phyloP scores from a whole-genome alignment of 2,888 invertebrate genomes.

The Cynaeus angustus region DNA sequence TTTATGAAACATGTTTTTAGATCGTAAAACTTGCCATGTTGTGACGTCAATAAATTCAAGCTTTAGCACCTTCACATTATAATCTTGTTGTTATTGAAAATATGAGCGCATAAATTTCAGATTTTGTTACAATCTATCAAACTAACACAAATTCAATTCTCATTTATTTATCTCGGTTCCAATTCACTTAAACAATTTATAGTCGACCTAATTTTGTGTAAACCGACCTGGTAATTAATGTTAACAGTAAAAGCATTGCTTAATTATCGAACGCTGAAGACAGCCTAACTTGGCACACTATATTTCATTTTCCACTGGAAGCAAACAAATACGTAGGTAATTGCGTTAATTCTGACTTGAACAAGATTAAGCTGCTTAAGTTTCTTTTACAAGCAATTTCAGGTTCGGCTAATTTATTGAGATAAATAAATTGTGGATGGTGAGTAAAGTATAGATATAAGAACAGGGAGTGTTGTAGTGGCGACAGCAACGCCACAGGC shows the following conservation, averaged over 20 bases:
- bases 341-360: constrained; percentile 52
- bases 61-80: background rate
- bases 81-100: constrained; percentile 4
- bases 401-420: constrained; percentile 51
- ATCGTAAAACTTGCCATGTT: constrained; percentile 20
- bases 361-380: constrained; percentile 52
- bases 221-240: constrained; percentile 7
- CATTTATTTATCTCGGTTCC: constrained; percentile 18
- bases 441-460: constrained; percentile 22
- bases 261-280: constrained; percentile 28
- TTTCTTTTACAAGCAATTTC: constrained; percentile 52
- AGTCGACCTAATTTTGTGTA: constrained; percentile 11
- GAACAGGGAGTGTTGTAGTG: constrained; percentile 40
- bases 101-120: background rate
- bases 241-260: constrained; percentile 12
- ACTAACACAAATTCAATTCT: constrained; percentile 4
- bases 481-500: constrained; percentile 50
- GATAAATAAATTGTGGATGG: constrained; percentile 51
- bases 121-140: background rate
- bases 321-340: constrained; percentile 45
- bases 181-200: constrained; percentile 19
- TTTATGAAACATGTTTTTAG: constrained; percentile 18
- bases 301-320: constrained; percentile 25
- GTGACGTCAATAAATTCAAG: constrained; percentile 34
- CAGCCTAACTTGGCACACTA: constrained; percentile 12